These are phyloP conservation scores for Neotoma lepida DNA, from an alignment of 2,113 vertebrate genomes.

Conservation along the genomic window DNA sequence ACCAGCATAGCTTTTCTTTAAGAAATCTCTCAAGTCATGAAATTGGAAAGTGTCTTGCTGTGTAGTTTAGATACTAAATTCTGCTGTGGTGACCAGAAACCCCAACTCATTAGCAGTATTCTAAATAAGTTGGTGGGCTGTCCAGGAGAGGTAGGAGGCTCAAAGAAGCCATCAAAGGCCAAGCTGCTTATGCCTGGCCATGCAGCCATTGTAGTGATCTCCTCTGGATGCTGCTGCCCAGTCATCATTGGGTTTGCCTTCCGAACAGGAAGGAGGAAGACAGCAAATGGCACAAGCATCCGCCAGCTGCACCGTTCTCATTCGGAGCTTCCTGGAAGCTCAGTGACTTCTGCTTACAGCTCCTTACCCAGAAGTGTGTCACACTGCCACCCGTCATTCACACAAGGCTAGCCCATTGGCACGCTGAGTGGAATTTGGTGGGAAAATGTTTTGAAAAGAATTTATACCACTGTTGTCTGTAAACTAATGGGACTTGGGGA, in stretches of 20 bases:
- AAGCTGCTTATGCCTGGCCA: background rate
- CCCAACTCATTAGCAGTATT: background rate
- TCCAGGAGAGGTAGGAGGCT: background rate
- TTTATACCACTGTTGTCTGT: background rate
- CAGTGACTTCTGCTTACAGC: slow-evolving; percentile 29
- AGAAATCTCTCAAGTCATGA: slow-evolving; percentile 14
- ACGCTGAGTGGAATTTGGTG: background rate
- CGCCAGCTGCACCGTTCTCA: slow-evolving; percentile 5
- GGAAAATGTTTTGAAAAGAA: slow-evolving; percentile 43
- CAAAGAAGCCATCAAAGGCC: background rate
- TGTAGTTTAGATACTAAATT: slow-evolving; percentile 1
- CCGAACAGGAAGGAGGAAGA: slow-evolving; percentile 29
- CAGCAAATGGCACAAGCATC: slow-evolving; percentile 35
- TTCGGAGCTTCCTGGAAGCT: slow-evolving; percentile 51
- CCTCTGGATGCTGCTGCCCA: background rate
- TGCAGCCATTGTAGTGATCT: background rate
- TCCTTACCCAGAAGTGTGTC: slow-evolving; percentile 8
- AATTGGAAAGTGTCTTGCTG: background rate
- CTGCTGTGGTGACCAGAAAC: background rate
- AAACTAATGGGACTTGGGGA: background rate
- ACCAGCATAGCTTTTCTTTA: slow-evolving; percentile 26
- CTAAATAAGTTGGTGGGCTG: background rate
- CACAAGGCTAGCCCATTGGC: background rate
- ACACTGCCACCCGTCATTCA: background rate
- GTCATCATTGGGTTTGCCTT: slow-evolving; percentile 19